Percentiles rank a stretch among this genome's conserved stretches.
phyloP scores from a whole-genome alignment of 2,797 vertebrate species.

The Mormyrus proboscirostris region DNA sequence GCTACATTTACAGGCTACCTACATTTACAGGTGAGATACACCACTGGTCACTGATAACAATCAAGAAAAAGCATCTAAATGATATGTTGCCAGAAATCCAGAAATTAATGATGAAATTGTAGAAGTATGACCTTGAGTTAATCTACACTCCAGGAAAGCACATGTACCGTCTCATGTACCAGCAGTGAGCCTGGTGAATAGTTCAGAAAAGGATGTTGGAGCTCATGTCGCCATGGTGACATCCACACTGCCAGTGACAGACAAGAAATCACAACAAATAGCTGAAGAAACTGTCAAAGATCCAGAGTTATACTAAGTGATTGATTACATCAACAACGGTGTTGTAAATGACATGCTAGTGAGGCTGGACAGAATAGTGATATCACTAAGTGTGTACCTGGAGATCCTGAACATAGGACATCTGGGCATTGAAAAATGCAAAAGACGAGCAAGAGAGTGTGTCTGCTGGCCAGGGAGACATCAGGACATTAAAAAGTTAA shows the following conservation, averaged over 20 bases:
- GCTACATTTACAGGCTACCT: background rate
- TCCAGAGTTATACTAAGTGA: background rate
- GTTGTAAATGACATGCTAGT: background rate
- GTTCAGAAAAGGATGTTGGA: background rate
- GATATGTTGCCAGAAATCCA: background rate
- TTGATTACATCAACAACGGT: background rate
- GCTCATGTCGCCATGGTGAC: slow-evolving; percentile 17
- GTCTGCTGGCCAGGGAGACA: background rate
- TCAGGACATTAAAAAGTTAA: background rate
- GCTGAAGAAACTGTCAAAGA: slow-evolving; percentile 18
- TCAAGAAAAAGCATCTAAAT: background rate
- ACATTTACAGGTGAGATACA: background rate
- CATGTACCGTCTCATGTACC: background rate
- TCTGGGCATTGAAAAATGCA: background rate
- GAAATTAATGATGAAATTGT: background rate
- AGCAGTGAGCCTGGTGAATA: background rate
- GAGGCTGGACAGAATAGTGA: background rate
- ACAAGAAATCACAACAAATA: slow-evolving; percentile 11
- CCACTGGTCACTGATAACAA: background rate
- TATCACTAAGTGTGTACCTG: background rate
- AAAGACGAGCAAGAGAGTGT: background rate
- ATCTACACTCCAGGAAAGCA: slow-evolving; percentile 10
- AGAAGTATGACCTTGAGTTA: background rate
- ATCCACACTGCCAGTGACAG: background rate
- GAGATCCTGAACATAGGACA: background rate